Evolutionary conservation across 2,888 invertebrate species (phyloP).

Genomic region (Agonopterix alstromeriana): DNA sequence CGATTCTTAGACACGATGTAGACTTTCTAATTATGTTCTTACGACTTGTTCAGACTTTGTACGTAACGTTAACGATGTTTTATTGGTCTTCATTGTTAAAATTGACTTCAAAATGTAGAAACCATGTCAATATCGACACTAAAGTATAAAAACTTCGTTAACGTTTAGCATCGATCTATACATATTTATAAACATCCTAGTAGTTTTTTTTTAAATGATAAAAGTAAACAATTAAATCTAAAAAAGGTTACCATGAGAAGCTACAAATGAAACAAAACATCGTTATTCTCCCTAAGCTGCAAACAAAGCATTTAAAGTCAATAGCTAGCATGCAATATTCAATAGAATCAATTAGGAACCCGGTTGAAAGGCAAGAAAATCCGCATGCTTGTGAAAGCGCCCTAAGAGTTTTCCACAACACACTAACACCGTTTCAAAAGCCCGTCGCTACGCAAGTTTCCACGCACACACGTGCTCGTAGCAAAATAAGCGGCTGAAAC

Average conservation of each 20-base stretch:
- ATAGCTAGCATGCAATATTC: constrained; percentile 25
- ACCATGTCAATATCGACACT: no score
- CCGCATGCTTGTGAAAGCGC: constrained; percentile 56
- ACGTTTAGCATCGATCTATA: no score
- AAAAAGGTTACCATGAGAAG: no score
- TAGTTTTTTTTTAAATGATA: no score
- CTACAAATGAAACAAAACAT: neutral
- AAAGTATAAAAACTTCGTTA: no score
- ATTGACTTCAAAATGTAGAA: no score
- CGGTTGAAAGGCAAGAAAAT: constrained; percentile 50
- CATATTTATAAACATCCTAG: no score
- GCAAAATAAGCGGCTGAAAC: constrained; percentile 69
- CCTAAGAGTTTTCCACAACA: constrained; percentile 73
- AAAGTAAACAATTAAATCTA: no score
- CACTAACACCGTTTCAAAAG: constrained; percentile 60
- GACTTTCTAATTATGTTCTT: constrained; percentile 10
- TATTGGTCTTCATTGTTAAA: no score
- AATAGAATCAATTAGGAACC: constrained; percentile 38
- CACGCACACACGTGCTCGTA: constrained; percentile 61
- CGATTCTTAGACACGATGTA: constrained; percentile 30
- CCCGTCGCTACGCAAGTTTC: constrained; percentile 63
- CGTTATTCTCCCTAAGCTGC: neutral
- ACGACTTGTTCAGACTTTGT: neutral
- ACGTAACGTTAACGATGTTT: no score
- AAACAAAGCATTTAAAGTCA: constrained; percentile 4